Base-by-base conservation (phyloP, 2,113 vertebrate species). In the Acanthisitta chloris region DNA sequence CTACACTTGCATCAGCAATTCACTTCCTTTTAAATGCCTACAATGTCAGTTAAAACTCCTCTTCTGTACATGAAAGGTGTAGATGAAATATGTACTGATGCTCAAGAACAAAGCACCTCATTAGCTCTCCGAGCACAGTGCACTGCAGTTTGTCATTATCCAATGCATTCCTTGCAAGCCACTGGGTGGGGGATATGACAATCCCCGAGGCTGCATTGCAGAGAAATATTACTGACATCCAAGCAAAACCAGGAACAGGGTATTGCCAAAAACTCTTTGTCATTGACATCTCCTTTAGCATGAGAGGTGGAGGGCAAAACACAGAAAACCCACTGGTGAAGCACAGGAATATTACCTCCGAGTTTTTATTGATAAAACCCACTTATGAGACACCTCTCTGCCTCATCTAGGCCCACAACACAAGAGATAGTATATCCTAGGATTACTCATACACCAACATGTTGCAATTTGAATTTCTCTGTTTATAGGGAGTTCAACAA, bases 41-140 rank as follows among this genome's bases (percentile, higher is more conserved):
- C n/a, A 78, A 25, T 18, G 31, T 58, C 71, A 77, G 42, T 51
- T 84, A 88, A 69, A 90, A 81, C 23, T 78, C 38, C 34, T 54
- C 31, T 82, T 76, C 90, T 66, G 49, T 18, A 72, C 40, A 62
- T 48, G 33, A 88, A 69, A 59, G 51, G 29, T 74, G 29, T 23
- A 65, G 23, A 43, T 67, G 16, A 69, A 72, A 83, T 33, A 38
- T 4, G 19, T 48, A 73, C 46, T 55, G 38, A 70, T 46, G 52
- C 42, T 49, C 79, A 67, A 79, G 82, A 96, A 93, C 97, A 97
- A 96, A 95, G 90, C 94, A 97, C 86, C 96, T 95, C 78, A 92
- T 94, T 95, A 98, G 97, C 93, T 97, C 95, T 94, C 94, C 1
- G 18, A 93, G 93, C 93, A 94, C 96, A 97, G 70, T 24, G 26